Base-by-base conservation (phyloP, 2,888 invertebrate species). In the Eristalis tenax region DNA sequence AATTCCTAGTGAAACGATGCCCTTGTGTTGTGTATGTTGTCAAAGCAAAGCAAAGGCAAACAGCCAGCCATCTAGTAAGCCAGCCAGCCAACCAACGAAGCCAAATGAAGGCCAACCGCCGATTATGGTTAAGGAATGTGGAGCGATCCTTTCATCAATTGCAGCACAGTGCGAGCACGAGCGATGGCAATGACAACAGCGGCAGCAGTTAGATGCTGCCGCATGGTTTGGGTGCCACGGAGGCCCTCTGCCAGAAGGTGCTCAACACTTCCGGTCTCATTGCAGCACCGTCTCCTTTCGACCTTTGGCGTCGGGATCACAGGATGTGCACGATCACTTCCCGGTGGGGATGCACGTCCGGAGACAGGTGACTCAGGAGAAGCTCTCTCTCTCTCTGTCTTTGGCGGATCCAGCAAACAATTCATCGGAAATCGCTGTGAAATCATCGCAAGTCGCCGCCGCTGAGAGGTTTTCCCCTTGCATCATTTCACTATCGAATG, bases 21-120 rank as follows among this genome's bases (percentile, higher is more conserved):
- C 86, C 86, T 83, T 86, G 86, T 77, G 74, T 83, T 86, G 86
- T 77, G 74, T 71, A 63, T 28, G 57, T 18, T 61, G 77, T 22
- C 35, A 63, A 61, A 68, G 50, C 35, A 18, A 80, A 73, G 63
- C 77, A 78, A 77, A 69, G 63, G 57, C 83, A 78, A 70, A 71
- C 59, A 81, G 35, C 74, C 38, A 66, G 59, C 61, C 61, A 71
- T 35, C 10, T 50, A 59, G 15, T 56, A 22, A 75, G 64, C 26
- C 61, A 65, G 40, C 13, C 28, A 76, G 65, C 71, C 71, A 81
- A 56, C 40, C 75, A 68, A 63, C 63, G 73, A 83, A 86, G 86
- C 86, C 86, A 86, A 86, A 86, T 86, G 86, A 86, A 86, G 86
- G 86, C 86, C 86, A 86, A 86, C 86, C 86, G 86, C 83, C 86